Evolutionary conservation across 2,113 vertebrate species (phyloP).

Genomic region (Cephalopholis sonnerati): DNA sequence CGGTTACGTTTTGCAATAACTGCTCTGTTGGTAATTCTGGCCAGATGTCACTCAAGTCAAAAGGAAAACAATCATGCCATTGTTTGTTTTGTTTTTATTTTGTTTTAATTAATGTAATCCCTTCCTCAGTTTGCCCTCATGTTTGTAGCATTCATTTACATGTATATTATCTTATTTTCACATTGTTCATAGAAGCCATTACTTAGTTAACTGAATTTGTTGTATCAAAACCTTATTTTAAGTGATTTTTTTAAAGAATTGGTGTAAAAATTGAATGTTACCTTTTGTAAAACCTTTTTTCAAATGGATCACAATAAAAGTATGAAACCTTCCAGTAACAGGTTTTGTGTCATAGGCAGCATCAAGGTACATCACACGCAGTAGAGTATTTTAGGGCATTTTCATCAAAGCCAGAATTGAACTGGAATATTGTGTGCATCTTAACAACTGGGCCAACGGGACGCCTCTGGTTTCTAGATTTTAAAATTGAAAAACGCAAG

Average conservation of each 20-base stretch:
- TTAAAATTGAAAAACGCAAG: too few relatives aligned
- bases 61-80: constrained; percentile 81
- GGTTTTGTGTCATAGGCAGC: background rate
- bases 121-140: constrained; percentile 71
- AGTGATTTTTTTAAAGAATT: constrained; percentile 93
- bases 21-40: constrained; percentile 52
- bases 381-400: background rate
- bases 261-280: constrained; percentile 99
- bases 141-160: constrained; percentile 96
- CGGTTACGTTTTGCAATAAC: constrained; percentile 64
- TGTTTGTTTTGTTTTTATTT: constrained; percentile 67
- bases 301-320: constrained; percentile 95
- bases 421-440: too few relatives aligned
- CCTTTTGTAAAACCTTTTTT: constrained; percentile 99
- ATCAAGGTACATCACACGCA: fast-evolving
- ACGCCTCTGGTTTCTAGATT: too few relatives aligned
- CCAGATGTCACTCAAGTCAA: constrained; percentile 62
- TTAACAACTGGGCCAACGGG: too few relatives aligned
- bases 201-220: constrained; percentile 95
- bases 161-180: constrained; percentile 95
- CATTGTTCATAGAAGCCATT: constrained; percentile 97
- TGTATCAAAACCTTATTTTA: constrained; percentile 97
- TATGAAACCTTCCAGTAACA: constrained; percentile 78
- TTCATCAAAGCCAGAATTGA: too few relatives aligned
- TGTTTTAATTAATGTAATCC: constrained; percentile 90